Evolutionary conservation across 2,888 invertebrate genomes (phyloP), one percentile per base, ranked within the genome.

Genomic region (Erebia epiphron): DNA sequence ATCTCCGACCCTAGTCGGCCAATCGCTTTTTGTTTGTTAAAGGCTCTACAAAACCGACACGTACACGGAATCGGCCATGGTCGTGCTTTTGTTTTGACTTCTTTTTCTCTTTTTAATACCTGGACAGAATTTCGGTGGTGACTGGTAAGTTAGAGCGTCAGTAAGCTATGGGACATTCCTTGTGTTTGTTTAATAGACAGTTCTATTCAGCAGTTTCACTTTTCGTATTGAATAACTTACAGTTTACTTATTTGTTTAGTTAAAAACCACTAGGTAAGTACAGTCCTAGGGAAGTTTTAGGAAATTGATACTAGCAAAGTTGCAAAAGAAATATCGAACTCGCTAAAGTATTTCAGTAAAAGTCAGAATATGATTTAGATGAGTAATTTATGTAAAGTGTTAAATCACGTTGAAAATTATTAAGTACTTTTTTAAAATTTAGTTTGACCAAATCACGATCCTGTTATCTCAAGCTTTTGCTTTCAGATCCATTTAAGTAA

Each of bases 21-120:
- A 79, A 84, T 86, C 85, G 82, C 79, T 88, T 89, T 91, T 92
- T 92, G 90, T 92, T 91, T 90, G 88, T 89, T 87, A 86, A 89
- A 86, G 81, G 80, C 83, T 77, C 79, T 83, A 89, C 85, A 89
- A 89, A 90, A 86, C 86, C 85, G 86, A 89, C 88, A 86, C 84
- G 86, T 82, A 83, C 80, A 81, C 76, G 79, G 80, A 85, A 85
- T 83, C 84, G 78, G 79, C 80, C 79, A 79, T 76, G 77, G 77
- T 79, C 79, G 74, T 77, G 79, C 79, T 82, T 83, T 80, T 78
- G 79, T 80, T 80, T 75, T 79, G 78, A 74, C 72, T 71, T 64
- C 49, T 62, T 49, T 9, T 46, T 9, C 14, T 26, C 21, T 14
- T 21, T 16, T 26, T 60, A 60, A 16, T 41, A 16, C 41, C 62